Conservation (phyloP, 2,113 vertebrate species). For the Salminus brasiliensis region DNA sequence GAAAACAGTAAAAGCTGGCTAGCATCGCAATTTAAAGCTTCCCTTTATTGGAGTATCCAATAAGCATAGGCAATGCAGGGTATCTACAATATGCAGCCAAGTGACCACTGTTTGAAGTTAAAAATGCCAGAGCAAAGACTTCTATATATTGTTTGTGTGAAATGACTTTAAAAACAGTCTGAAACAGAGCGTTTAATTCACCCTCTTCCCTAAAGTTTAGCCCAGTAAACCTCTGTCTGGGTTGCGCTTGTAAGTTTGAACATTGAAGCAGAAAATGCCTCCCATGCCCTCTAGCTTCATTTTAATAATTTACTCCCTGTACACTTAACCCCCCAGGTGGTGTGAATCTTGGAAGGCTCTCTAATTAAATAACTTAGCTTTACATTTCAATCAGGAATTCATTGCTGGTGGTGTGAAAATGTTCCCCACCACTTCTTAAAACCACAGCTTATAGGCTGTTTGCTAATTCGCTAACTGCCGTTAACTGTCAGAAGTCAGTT, state of each 20-base stretch:
- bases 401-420: background rate
- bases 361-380: conserved; percentile 40
- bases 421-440: background rate
- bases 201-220: background rate
- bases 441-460: background rate
- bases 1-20: background rate
- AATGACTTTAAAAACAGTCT: background rate
- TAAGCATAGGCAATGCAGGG: background rate
- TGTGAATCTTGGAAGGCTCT: conserved; percentile 25
- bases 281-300: conserved; percentile 38
- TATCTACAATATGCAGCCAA: background rate
- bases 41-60: background rate
- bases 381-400: conserved; percentile 28
- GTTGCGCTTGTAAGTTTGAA: conserved; percentile 20
- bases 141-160: background rate
- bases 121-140: background rate
- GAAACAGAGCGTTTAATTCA: background rate
- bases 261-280: conserved; percentile 29
- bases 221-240: conserved; percentile 13
- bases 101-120: background rate
- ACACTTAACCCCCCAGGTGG: conserved; percentile 36
- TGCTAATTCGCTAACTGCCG: background rate
- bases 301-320: conserved; percentile 45
- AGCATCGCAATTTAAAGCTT: background rate
- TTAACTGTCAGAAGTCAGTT: too few species aligned